These are phyloP conservation scores for Drosophila leonis DNA, from an alignment of 2,888 invertebrate species.

Conservation along the genomic window DNA sequence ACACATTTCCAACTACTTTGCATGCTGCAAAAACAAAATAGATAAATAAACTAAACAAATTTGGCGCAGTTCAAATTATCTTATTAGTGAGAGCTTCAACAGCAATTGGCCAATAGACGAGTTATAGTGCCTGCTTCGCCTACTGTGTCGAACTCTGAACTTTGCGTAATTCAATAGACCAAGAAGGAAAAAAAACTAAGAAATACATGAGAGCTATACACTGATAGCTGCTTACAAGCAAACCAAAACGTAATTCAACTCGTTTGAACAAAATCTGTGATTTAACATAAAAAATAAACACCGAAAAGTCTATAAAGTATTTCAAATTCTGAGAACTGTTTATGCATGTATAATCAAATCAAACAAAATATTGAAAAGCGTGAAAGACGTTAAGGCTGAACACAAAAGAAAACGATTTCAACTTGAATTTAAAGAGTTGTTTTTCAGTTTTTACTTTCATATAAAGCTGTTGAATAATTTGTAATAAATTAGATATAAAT, in stretches of 20 bases:
- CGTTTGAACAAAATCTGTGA: constrained; percentile 6
- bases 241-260: constrained; percentile 12
- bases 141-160: constrained; percentile 61
- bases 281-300: not conserved
- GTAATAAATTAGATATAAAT: constrained; percentile 1
- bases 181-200: constrained; percentile 3
- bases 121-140: constrained; percentile 14
- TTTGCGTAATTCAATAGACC: constrained; percentile 56
- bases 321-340: constrained; percentile 10
- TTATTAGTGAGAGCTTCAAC: constrained; percentile 51
- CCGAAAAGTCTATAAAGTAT: constrained; percentile 17
- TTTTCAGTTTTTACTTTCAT: not conserved
- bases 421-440: not conserved
- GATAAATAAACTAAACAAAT: constrained; percentile 51
- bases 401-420: not conserved
- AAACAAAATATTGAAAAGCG: not conserved
- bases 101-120: constrained; percentile 31
- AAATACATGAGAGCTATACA: not conserved
- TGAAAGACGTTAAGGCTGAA: not conserved
- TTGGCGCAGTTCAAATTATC: constrained; percentile 55
- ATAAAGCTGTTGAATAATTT: not conserved
- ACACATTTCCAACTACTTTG: constrained; percentile 15
- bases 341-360: constrained; percentile 2
- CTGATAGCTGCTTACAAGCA: constrained; percentile 15
- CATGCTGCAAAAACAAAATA: constrained; percentile 2